These are phyloP conservation scores for Apeira syringaria DNA, from an alignment of 2,888 invertebrate species.

Conservation along the genomic window DNA sequence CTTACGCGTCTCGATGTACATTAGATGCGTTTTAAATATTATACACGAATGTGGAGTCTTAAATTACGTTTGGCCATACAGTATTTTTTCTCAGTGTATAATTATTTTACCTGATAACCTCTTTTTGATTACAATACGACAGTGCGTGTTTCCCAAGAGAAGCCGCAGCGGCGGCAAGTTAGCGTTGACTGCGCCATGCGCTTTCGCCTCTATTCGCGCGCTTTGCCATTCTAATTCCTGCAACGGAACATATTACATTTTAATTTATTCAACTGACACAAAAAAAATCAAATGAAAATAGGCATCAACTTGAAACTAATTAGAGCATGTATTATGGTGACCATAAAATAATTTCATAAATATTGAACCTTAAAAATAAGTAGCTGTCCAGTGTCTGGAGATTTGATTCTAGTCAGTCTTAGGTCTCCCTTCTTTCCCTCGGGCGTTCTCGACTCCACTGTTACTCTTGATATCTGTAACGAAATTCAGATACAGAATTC, in stretches of 20 bases:
- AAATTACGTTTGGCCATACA: no score
- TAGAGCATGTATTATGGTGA: no score
- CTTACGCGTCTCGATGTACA: no score
- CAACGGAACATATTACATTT: no score
- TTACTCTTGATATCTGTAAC: slow-evolving; percentile 93
- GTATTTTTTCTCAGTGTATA: no score
- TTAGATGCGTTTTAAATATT: no score
- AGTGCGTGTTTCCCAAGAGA: slow-evolving; percentile 96
- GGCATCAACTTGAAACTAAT: no score
- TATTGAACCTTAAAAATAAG: slow-evolving; percentile 97
- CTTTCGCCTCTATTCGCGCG: slow-evolving; percentile 96
- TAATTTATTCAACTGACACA: no score
- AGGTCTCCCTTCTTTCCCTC: slow-evolving; percentile 95
- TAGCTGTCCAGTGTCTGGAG: slow-evolving; percentile 93
- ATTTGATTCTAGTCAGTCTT: slow-evolving; percentile 95
- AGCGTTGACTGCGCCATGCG: slow-evolving; percentile 70
- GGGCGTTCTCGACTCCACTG: slow-evolving; percentile 96
- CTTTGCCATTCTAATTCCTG: slow-evolving; percentile 98
- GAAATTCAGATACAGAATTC: no score
- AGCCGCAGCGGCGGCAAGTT: slow-evolving; percentile 93
- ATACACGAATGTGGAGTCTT: no score
- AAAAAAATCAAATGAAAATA: no score
- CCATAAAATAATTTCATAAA: no score
- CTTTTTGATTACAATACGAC: slow-evolving; percentile 98
- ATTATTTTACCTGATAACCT: slow-evolving; percentile 92